Evolutionary conservation across 2,888 invertebrate species (phyloP), one percentile per base, ranked within the genome.

Genomic region (Phengaris alcon): DNA sequence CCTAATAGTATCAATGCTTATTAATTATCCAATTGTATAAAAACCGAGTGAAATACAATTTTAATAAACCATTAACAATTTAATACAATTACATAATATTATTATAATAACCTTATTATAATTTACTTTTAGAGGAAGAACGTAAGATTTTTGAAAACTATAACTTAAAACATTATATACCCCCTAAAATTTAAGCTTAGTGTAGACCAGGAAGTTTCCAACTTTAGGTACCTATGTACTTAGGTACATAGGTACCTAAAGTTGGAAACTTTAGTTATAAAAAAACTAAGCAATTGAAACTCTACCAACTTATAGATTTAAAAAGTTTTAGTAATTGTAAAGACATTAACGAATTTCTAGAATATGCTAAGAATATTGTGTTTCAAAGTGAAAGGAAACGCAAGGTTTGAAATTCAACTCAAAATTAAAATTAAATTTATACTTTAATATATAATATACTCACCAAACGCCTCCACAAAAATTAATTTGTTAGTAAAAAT

Each of bases 381-480:
- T 64, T 64, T 35, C 12, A 64, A 64, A 64, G 12, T 44, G 10
- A 64, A 64, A 64, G 64, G 35, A 10, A 64, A 35, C 35, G 64
- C 6, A 6, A 69, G 48, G 48, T 69, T 46, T 9, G 15, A 70
- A 70, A 51, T 15, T 12, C 70, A 48, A 70, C 51, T 12, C 48
- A 48, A 48, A 8, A 64, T 64, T 64, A 44, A 64, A 64, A 12
- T 44, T 64, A 69, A 70, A 72, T 22, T 54, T 13, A 54, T 52
- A 54, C 51, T 44, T 64, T 35, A 52, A 54, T 15, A 44, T 12
- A 68, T 35, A 3, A 48, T 22, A 22, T 72, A 72, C 72, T 72
- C 35, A 72, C 72, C 72, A 22, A 22, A 35, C 72, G 72, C 72
- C 72, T 52, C 72, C 72, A 72, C 72, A 72, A 72, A 72, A 54